Base-by-base conservation (phyloP, 2,113 vertebrate genomes). In the Oenanthe oenanthe region DNA sequence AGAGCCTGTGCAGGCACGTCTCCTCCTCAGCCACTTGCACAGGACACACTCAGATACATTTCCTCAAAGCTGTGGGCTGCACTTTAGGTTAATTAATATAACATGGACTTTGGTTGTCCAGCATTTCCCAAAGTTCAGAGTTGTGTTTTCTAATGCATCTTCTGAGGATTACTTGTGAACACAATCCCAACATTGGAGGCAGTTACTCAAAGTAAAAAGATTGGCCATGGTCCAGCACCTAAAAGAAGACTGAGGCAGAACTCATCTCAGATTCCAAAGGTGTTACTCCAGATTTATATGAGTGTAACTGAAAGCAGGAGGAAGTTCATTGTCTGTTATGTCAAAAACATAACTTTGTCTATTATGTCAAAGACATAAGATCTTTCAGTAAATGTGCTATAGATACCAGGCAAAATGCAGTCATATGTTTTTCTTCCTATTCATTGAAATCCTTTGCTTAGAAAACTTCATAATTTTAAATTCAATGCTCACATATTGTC, bases 241-340 rank as follows among this genome's bases (percentile, higher is more conserved):
- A 76, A 87, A 85, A 86, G 50, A 72, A 95, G 48, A 75, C 4
- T 85, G 77, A 91, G 29, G 54, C 58, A 93, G 70, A 85, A 81
- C 32, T 92, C 86, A 65, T 89, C 88, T 91, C 4, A 6, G 71
- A 95, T 95, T 95, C 93, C 78, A 74, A 77, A 89, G 93, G 94
- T 95, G 94, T 88, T 92, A 58, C 25, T 94, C 71, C 81, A 90
- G 93, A 77, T 79, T 94, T 85, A 70, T 88, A 54, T 5, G 45
- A 76, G 17, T 28, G 43, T 80, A 94, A 91, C 54, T 36, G 63
- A 92, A 95, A 95, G 75, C 71, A 94, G 67, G 83, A 89, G 78
- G 87, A 88, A 96, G 38, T 76, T 76, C 7, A 9, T 82, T 89
- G 81, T 82, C 77, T 85, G 17, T 95, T 87, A 38, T 81, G 60